phyloP scores from a whole-genome alignment of 2,797 vertebrate species.

The Meriones psammophilus region DNA sequence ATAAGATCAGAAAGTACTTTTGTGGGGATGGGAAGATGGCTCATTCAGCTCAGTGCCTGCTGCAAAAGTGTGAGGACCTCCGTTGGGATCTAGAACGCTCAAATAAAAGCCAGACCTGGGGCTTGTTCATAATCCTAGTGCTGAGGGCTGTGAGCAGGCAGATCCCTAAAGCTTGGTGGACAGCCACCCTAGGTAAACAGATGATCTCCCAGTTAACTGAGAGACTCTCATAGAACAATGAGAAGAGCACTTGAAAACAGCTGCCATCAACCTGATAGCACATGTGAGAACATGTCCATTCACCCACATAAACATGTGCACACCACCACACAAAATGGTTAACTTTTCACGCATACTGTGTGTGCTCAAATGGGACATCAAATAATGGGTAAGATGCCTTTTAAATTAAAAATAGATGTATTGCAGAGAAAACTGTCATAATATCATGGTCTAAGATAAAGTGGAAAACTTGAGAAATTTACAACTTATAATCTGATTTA shows the following conservation, averaged over 20 bases:
- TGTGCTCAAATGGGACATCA: conserved; percentile 28
- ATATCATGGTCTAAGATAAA: conserved; percentile 46
- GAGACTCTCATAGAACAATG: not conserved
- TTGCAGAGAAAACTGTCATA: not conserved
- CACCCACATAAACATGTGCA: not conserved
- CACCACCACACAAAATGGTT: not conserved
- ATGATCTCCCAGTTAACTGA: not conserved
- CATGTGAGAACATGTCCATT: no score
- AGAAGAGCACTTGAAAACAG: not conserved
- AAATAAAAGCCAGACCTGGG: not conserved
- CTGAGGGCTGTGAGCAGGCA: not conserved
- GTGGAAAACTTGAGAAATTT: conserved; percentile 2
- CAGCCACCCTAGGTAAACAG: not conserved
- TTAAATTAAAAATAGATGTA: conserved; percentile 50
- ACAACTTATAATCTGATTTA: conserved; percentile 6
- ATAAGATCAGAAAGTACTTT: not conserved
- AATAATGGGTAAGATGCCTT: conserved; percentile 4
- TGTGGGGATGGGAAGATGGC: not conserved
- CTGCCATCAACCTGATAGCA: not conserved
- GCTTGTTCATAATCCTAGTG: not conserved
- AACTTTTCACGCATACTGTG: conserved; percentile 23
- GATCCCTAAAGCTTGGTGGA: not conserved
- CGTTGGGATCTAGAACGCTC: not conserved
- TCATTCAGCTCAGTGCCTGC: not conserved
- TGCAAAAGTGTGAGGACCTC: not conserved